Percentiles rank a stretch among this genome's conserved stretches.
Evolutionary conservation across 2,113 vertebrate species (phyloP).

Genomic region (Trochalopteron elliotii): DNA sequence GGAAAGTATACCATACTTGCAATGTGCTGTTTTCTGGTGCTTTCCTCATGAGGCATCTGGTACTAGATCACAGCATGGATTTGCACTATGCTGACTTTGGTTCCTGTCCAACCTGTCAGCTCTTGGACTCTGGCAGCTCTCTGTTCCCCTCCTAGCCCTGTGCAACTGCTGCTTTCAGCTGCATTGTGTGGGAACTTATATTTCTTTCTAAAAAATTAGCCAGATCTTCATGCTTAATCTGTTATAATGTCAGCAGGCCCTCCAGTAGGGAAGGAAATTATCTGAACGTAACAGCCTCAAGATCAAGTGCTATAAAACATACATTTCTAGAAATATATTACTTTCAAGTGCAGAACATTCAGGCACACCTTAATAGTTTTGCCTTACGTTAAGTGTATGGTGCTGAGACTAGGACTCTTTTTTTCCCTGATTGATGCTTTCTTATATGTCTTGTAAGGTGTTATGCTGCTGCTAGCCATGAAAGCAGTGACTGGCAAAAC

Average conservation of each 20-base stretch:
- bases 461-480: background rate
- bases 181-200: background rate
- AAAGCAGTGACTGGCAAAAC: background rate
- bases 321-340: conserved; percentile 3
- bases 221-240: conserved; percentile 6
- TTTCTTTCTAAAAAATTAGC: conserved; percentile 39
- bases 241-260: conserved; percentile 21
- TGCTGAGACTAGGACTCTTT: background rate
- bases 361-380: background rate
- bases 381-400: background rate
- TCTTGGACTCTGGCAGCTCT: background rate
- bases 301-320: conserved; percentile 4
- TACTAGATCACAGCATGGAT: background rate
- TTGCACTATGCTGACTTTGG: background rate
- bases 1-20: background rate
- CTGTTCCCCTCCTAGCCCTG: background rate
- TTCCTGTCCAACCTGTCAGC: background rate
- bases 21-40: background rate
- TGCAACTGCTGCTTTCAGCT: background rate
- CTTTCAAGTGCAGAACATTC: conserved; percentile 40
- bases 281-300: conserved; percentile 7
- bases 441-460: background rate
- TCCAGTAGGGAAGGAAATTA: conserved; percentile 42
- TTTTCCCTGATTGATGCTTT: background rate
- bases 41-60: background rate